Evolutionary conservation across 2,888 invertebrate genomes (phyloP).

Genomic region (Therioaphis trifolii): DNA sequence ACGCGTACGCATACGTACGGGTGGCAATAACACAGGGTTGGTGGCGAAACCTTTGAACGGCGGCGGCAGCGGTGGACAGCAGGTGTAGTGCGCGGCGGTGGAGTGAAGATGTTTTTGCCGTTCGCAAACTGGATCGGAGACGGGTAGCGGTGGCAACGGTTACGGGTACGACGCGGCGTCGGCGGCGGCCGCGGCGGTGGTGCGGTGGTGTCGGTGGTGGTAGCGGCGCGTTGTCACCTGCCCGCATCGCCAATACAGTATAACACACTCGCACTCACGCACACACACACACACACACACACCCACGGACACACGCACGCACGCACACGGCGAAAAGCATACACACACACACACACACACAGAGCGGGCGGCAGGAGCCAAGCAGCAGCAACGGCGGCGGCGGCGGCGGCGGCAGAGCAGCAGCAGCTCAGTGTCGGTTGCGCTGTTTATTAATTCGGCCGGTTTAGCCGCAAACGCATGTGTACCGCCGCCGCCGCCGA

Average conservation of each 20-base stretch:
- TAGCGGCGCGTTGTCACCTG: slow-evolving; percentile 47
- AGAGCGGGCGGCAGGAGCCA: slow-evolving; percentile 40
- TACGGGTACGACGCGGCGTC: no score
- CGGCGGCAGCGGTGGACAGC: no score
- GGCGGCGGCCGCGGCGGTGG: background rate
- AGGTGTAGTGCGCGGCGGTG: background rate
- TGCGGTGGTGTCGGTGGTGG: background rate
- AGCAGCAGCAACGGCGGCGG: slow-evolving; percentile 36
- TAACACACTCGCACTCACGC: background rate
- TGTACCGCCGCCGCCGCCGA: slow-evolving; percentile 47
- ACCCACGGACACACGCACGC: background rate
- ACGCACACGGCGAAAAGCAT: slow-evolving; percentile 17
- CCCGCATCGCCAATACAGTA: slow-evolving; percentile 40
- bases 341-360: background rate
- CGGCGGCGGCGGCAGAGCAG: slow-evolving; percentile 46
- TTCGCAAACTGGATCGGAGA: slow-evolving; percentile 1
- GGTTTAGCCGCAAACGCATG: slow-evolving; percentile 62
- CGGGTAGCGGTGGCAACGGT: background rate
- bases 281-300: background rate
- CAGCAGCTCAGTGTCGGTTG: slow-evolving; percentile 59
- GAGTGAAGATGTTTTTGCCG: slow-evolving; percentile 40
- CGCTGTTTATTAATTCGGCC: slow-evolving; percentile 62
- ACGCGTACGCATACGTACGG: background rate
- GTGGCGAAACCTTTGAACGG: slow-evolving; percentile 16
- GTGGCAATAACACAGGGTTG: background rate